Conservation (phyloP, 2,888 invertebrate species). For the Ceratothoa steindachneri region DNA sequence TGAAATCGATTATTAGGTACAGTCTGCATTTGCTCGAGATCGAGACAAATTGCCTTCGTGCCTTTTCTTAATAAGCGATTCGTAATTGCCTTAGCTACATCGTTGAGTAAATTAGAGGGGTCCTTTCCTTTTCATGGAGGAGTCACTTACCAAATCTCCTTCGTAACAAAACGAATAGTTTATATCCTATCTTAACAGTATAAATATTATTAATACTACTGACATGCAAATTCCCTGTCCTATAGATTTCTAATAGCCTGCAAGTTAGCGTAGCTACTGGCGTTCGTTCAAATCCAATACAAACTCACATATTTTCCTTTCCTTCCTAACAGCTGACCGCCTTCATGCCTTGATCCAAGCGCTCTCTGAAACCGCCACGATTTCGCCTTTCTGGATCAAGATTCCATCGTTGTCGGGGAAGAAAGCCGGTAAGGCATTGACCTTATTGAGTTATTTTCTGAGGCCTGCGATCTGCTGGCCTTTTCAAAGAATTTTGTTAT, state of each 20-base stretch:
- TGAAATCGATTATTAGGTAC: too few species aligned
- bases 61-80: too few species aligned
- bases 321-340: background rate
- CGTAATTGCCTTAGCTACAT: too few species aligned
- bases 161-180: too few species aligned
- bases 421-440: slow-evolving; percentile 6
- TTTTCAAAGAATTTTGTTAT: background rate
- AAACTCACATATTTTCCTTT: background rate
- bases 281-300: background rate
- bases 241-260: too few species aligned
- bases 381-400: slow-evolving; percentile 8
- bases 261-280: too few species aligned
- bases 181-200: background rate
- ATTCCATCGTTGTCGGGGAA: slow-evolving; percentile 7
- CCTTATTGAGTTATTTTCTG: background rate
- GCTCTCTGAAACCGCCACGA: slow-evolving; percentile 2
- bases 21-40: too few species aligned
- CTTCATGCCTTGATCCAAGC: background rate
- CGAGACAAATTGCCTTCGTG: too few species aligned
- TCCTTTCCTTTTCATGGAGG: too few species aligned
- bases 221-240: background rate
- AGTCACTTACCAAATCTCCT: too few species aligned
- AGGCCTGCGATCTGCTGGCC: background rate
- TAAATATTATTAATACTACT: background rate
- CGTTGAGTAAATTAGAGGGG: too few species aligned